Evolutionary conservation across 2,888 invertebrate species (phyloP).

Genomic region (Sthenelais limicola): DNA sequence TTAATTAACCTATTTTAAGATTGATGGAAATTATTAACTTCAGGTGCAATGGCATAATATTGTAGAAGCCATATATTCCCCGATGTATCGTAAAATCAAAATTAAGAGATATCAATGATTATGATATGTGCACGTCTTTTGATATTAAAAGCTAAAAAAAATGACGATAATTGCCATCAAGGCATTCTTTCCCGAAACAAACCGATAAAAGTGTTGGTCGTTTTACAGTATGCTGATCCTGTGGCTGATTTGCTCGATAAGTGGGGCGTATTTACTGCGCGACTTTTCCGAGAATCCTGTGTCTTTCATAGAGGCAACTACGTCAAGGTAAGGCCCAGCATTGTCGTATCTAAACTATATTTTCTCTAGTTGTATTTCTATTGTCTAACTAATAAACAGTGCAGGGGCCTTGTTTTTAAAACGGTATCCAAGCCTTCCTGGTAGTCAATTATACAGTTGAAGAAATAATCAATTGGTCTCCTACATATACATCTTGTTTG

Average conservation of each 20-base stretch:
- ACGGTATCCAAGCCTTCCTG: too few relatives aligned
- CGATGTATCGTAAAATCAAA: too few relatives aligned
- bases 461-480: background rate
- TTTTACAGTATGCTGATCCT: constrained; percentile 93
- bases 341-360: too few relatives aligned
- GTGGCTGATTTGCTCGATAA: constrained; percentile 98
- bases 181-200: too few relatives aligned
- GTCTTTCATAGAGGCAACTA: constrained; percentile 99
- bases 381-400: too few relatives aligned
- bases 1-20: too few relatives aligned
- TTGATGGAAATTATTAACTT: too few relatives aligned
- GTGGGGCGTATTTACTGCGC: constrained; percentile 89
- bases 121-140: background rate
- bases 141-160: background rate
- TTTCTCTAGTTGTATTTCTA: too few relatives aligned
- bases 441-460: background rate
- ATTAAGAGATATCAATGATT: too few relatives aligned
- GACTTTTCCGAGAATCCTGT: constrained; percentile 99
- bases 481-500: background rate
- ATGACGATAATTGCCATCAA: background rate
- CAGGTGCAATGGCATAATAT: too few relatives aligned
- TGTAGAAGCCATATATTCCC: too few relatives aligned
- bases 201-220: background rate
- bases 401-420: too few relatives aligned
- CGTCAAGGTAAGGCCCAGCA: constrained; percentile 88